Evolutionary conservation across 2,113 vertebrate genomes (phyloP), one percentile per base, ranked within the genome.

Genomic region (Podiceps cristatus): DNA sequence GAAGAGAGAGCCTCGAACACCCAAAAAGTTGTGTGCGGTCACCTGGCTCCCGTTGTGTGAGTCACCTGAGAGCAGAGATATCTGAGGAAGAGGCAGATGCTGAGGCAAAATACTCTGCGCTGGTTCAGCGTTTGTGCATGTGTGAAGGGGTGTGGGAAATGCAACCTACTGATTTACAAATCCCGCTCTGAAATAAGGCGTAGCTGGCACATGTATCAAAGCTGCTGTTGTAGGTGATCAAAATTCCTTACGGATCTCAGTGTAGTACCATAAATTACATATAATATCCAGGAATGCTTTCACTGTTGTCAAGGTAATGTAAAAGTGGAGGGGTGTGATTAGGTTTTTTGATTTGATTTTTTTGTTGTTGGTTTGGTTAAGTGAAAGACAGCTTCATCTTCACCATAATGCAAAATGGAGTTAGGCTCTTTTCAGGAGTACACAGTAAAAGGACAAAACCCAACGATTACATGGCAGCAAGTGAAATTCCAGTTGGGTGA

Each of bases 161-260:
- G 1, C 18, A 60, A 52, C 0, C 0, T 69, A 6, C 16, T 14
- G 55, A 58, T 35, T 16, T 24, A 9, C n/a, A 67, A 62, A 63
- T 33, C 19, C 27, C 13, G 2, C 6, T 55, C 52, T 85, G 40
- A 88, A 78, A 28, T 80, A 64, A 50, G 45, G 22, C 7, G 28
- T 31, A 60, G 1, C 15, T 85, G 37, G 25, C 40, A 90, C 86
- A 78, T n/a, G 16, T 5, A 24, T 31, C 2, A 1, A 71, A 82
- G 29, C 13, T 91, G 28, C 52, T 66, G 52, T 44, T 75, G 25
- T 11, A 31, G 18, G 13, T 74, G 31, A 44, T 77, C 12, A 56
- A 9, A 72, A 69, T 76, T 73, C 25, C 11, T 55, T 68, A 18
- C 22, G 53, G 50, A 19, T n/a, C 13, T 42, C 18, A 63, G 11